phyloP scores from a whole-genome alignment of 2,797 vertebrate genomes.

The Sphaeramia orbicularis region DNA sequence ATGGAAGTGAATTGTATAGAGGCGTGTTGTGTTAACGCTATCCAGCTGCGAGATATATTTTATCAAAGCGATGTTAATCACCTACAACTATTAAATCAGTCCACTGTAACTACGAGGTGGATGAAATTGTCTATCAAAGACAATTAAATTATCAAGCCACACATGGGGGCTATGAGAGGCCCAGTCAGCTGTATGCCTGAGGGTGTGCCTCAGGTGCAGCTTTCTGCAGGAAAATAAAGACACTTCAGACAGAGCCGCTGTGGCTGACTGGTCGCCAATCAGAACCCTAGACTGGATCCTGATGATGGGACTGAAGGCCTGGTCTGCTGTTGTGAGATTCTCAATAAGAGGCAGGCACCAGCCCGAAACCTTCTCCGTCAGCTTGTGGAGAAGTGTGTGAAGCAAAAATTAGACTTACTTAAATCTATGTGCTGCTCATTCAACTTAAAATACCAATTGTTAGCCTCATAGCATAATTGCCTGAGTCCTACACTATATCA shows the following conservation, averaged over 20 bases:
- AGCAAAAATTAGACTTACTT: constrained; percentile 4
- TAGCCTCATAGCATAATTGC: neutral
- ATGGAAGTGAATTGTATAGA: neutral
- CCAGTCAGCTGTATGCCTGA: constrained; percentile 52
- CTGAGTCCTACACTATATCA: too few species aligned
- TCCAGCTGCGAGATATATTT: constrained; percentile 6
- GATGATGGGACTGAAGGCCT: constrained; percentile 15
- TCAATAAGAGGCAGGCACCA: constrained; percentile 19
- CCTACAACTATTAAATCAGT: constrained; percentile 15
- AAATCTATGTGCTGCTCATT: constrained; percentile 2
- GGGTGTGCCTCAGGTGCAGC: constrained; percentile 56
- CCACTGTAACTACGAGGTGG: constrained; percentile 41
- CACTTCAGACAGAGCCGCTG: constrained; percentile 18
- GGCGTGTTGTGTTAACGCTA: neutral
- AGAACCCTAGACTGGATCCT: constrained; percentile 10
- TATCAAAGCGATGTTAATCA: constrained; percentile 35
- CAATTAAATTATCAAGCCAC: constrained; percentile 40
- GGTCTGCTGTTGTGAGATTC: constrained; percentile 21
- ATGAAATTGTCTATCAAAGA: constrained; percentile 56
- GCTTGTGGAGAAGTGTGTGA: constrained; percentile 30
- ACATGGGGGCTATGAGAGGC: constrained; percentile 26
- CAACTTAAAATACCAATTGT: neutral
- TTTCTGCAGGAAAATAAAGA: constrained; percentile 46
- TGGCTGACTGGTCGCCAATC: constrained; percentile 17
- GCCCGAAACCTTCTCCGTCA: constrained; percentile 2